These are phyloP conservation scores for Coboldia fuscipes DNA, from an alignment of 1,140 invertebrate species.

Conservation along the genomic window DNA sequence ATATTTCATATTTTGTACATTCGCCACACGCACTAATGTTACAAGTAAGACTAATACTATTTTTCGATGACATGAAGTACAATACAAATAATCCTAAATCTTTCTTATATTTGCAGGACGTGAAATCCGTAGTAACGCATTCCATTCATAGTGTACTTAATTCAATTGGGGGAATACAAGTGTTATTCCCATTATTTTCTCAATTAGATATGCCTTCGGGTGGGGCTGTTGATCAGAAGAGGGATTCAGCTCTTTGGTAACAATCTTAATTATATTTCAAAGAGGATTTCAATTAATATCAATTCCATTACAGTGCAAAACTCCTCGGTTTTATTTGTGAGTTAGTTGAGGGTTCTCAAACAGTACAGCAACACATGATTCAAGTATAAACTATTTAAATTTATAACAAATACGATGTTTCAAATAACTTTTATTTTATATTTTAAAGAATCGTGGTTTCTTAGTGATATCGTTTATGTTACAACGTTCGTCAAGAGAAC, in stretches of 20 bases:
- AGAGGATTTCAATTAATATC: no score
- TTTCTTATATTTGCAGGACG: slow-evolving; percentile 44
- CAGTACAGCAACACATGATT: slow-evolving; percentile 97
- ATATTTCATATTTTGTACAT: slow-evolving; percentile 93
- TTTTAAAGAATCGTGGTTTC: slow-evolving; percentile 62
- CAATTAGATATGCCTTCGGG: slow-evolving; percentile 88
- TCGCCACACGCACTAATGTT: slow-evolving; percentile 97
- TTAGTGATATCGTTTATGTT: slow-evolving; percentile 94
- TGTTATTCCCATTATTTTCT: slow-evolving; percentile 93
- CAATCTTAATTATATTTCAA: no score
- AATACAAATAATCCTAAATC: no score
- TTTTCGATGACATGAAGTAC: neutral
- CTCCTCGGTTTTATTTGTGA: slow-evolving; percentile 93
- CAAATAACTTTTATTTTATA: neutral
- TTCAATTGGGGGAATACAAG: slow-evolving; percentile 97
- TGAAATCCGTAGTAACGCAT: slow-evolving; percentile 96
- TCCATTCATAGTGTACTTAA: slow-evolving; percentile 97
- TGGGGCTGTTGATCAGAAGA: slow-evolving; percentile 50
- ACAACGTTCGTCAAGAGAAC: slow-evolving; percentile 79
- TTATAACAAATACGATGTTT: neutral
- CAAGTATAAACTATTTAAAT: slow-evolving; percentile 28
- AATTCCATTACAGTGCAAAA: slow-evolving; percentile 78
- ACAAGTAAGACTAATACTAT: slow-evolving; percentile 41
- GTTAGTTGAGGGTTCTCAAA: slow-evolving; percentile 86
- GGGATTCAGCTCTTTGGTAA: slow-evolving; percentile 73